Base-by-base conservation (phyloP, 2,888 invertebrate genomes). In the Agrochola lota region DNA sequence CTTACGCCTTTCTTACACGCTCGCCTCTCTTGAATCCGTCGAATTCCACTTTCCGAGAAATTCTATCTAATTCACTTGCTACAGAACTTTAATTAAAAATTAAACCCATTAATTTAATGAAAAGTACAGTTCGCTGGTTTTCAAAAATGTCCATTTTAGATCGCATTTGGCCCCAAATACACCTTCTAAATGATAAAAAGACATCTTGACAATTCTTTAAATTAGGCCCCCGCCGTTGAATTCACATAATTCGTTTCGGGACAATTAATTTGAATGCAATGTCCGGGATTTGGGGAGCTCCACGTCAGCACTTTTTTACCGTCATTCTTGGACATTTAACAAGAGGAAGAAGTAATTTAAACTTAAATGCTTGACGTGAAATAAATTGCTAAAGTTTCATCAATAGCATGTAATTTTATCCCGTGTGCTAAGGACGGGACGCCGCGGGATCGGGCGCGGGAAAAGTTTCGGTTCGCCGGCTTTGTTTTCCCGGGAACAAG, bases 321-420 rank as follows among this genome's bases (percentile, higher is more conserved):
- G 73, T 11, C 55, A 68, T 72, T 81, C 78, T 86, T 83, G 84
- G 77, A 81, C 76, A 69, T 80, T 86, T 86, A 81, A 78, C 84
- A 85, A 81, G 74, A 77, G 11, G 63, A 70, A 63, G 68, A 87
- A 85, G 85, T 89, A 92, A 92, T 92, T 92, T 92, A 92, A 92
- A 92, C 87, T 92, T 90, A 80, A 89, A 82, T 84, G 71, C 74
- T 85, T 82, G 72, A 80, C 83, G 85, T 91, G 86, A 88, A 88
- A 90, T 90, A 91, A 91, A 92, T 92, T 91, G 92, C 91, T 91
- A 92, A 92, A 92, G 90, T 92, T 92, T 82, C 46, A 74, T 81
- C 83, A 81, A 86, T 84, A 76, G 78, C 67, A 83, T 77, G 85
- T 86, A 52, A 86, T 85, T 83, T 84, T 74, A 72, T 77, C 46